Base-by-base conservation (phyloP, 2,113 vertebrate species). In the Colossoma macropomum region DNA sequence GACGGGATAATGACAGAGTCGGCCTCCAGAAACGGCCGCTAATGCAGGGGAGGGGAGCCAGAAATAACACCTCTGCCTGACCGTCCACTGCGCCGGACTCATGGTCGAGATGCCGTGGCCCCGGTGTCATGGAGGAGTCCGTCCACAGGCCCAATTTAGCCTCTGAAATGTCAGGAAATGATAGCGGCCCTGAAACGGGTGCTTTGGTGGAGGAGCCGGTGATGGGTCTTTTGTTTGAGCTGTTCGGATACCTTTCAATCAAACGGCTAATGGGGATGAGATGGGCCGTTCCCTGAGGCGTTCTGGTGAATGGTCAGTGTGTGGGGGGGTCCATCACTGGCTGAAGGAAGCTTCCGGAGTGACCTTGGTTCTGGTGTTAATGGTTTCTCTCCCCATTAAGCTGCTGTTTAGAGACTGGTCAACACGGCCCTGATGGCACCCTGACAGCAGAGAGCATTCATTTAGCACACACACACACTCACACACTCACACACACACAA, bases 1-100 rank as follows among this genome's bases (percentile, higher is more conserved):
- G 92, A 93, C 90, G 92, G 94, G 84, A 94, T 96, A 96, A 96
- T 96, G 91, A 94, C 91, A 93, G 95, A 96, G 94, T 92, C 91
- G 92, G 91, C 94, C 74, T 91, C 92, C 59, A 12, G 92, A 95
- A 96, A 95, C 92, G 94, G 88, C 79, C 93, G 89, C 92, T 95
- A 95, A 95, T 93, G 89, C 91, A 84, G 90, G 91, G 86, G 82
- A 30, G 83, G 85, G 69, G 88, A 68, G 65, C 25, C 50, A 25
- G 2, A n/a, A 32, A 45, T 89, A 91, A 89, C 84, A 82, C 86
- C 81, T 85, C 75, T 21, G 25, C 80, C 76, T 41, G 48, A 81
- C 48, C 73, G 68, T 82, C 90, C 84, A 74, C 83, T 66, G 34
- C 74, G 88, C 90, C 89, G 85, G 82, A 85, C 85, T 84, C 84